Evolutionary conservation across 2,888 invertebrate species (phyloP), one percentile per base, ranked within the genome.

Genomic region (Rhingia rostrata): DNA sequence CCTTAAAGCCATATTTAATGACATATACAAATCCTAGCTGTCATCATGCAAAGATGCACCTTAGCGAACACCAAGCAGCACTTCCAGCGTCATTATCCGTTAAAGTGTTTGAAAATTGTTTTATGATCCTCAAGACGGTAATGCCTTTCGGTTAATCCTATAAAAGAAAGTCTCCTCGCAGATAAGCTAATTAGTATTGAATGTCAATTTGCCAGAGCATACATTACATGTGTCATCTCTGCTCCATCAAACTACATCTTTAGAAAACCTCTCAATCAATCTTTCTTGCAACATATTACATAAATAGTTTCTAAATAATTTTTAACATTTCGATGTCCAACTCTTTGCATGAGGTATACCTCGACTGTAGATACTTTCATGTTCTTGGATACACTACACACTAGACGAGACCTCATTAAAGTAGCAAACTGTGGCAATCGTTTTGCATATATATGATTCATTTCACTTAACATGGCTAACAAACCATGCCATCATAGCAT

Each of bases 371-470:
- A 54, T 67, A 56, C 61, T 56, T 66, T 67, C 53, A 60, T 78
- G 64, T 63, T 60, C 32, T 56, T 66, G 35, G 32, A 39, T 3
- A 33, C 33, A 33, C 30, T 70, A 73, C 78, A 63, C 56, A 63
- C 61, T 69, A 61, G 78, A 67, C 74, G 64, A 22, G 22, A 78
- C 78, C 73, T 83, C 73, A 69, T 83, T 78, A 70, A 77, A 70
- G 82, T 83, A 78, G 77, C 77, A 41, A 53, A 56, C 66, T 33
- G 51, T 37, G 14, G 53, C 51, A 70, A 64, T 63, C 74, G 47
- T 67, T 75, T 81, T 78, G 67, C 54, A 73, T 83, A 64, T 63
- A 83, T 78, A 73, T 63, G 73, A 73, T 69, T 56, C 63, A 67
- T 58, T 63, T 45, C 73, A 58, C 78, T 63, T 73, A 73, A 45